Evolutionary conservation across 2,888 invertebrate species (phyloP).

Genomic region (Abrostola tripartita): DNA sequence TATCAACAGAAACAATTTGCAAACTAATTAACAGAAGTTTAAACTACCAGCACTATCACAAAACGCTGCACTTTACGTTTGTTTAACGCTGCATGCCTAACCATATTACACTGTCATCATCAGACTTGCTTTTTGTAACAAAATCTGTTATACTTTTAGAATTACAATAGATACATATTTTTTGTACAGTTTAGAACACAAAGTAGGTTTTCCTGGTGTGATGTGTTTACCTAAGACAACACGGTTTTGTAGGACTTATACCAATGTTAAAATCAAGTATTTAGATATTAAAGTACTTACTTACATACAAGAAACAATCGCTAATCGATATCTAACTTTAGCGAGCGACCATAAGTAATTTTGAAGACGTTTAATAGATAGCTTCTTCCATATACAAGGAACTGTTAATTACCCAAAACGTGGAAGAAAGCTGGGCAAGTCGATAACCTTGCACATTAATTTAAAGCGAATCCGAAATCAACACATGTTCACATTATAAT

Average conservation of each 20-base stretch:
- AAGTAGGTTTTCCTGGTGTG: background rate
- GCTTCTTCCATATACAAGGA: no score
- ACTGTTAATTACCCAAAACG: no score
- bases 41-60: constrained; percentile 9
- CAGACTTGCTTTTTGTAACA: background rate
- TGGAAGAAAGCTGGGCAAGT: no score
- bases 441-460: constrained; percentile 11
- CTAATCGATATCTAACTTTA: no score
- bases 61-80: constrained; percentile 23
- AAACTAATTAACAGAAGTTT: constrained; percentile 25
- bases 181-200: background rate
- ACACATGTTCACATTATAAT: constrained; percentile 13
- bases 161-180: background rate
- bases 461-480: constrained; percentile 6
- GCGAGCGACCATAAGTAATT: no score
- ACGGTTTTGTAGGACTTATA: no score
- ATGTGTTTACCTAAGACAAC: no score
- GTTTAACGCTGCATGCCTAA: constrained; percentile 10
- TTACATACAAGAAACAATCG: no score
- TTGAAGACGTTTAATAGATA: no score
- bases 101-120: constrained; percentile 14
- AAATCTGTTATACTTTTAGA: background rate
- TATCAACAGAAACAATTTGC: constrained; percentile 28
- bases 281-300: no score
- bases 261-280: no score